These are phyloP conservation scores for Brachionus koreanus DNA, from an alignment of 1,140 invertebrate species.

Conservation along the genomic window DNA sequence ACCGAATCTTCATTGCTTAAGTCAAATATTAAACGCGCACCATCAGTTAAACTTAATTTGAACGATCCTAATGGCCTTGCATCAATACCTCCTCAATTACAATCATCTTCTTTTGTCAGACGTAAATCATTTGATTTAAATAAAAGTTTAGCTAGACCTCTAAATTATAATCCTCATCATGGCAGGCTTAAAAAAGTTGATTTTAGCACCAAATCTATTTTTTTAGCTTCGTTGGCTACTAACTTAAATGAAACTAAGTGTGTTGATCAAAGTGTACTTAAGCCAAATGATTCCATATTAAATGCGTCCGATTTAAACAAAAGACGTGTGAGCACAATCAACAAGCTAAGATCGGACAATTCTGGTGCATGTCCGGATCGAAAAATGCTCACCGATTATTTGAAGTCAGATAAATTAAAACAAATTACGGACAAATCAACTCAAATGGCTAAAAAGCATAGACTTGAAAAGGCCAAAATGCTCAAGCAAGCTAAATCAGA, in stretches of 20 bases:
- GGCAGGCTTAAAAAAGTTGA: slow-evolving; percentile 3
- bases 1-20: slow-evolving; percentile 16
- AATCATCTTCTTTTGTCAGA: not conserved
- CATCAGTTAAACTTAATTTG: not conserved
- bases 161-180: slow-evolving; percentile 17
- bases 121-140: slow-evolving; percentile 15
- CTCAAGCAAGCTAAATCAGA: not conserved
- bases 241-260: not conserved
- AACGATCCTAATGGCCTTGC: not conserved
- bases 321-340: not conserved
- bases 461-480: not conserved
- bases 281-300: not conserved
- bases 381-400: not conserved
- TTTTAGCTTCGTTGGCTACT: not conserved
- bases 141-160: not conserved
- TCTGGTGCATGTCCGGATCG: not conserved
- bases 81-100: not conserved
- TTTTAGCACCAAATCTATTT: not conserved
- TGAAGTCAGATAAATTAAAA: slow-evolving; percentile 11
- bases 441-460: not conserved
- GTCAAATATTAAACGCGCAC: not conserved
- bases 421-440: not conserved
- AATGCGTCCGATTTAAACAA: not conserved
- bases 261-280: not conserved
- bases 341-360: not conserved